Evolutionary conservation across 2,888 invertebrate species (phyloP).

Genomic region (Pristionchus entomophagus): DNA sequence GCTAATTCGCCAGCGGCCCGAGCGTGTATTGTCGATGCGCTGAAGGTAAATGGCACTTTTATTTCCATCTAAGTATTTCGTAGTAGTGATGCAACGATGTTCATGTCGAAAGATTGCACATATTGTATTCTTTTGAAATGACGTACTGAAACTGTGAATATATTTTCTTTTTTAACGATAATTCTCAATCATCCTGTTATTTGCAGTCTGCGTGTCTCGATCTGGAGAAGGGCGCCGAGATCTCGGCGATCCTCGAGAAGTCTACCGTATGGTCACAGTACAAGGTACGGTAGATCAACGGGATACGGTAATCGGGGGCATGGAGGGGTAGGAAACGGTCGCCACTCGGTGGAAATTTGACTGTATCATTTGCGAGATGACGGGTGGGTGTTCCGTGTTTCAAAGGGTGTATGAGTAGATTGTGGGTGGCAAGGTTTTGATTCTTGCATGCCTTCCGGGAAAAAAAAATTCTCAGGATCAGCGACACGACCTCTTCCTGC

Average conservation of each 20-base stretch:
- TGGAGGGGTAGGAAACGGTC: not conserved
- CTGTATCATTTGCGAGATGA: too few relatives aligned
- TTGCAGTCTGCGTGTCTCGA: conserved; percentile 61
- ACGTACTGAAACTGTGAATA: too few relatives aligned
- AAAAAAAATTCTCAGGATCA: too few relatives aligned
- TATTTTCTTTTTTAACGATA: too few relatives aligned
- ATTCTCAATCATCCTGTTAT: too few relatives aligned
- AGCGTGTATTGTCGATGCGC: not conserved
- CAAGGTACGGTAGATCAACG: conserved; percentile 78
- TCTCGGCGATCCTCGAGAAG: conserved; percentile 81
- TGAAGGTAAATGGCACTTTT: not conserved
- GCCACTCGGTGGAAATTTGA: conserved; percentile 76
- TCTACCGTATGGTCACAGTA: conserved; percentile 89
- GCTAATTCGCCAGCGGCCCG: not conserved
- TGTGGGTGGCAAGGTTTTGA: too few relatives aligned
- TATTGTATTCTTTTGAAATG: too few relatives aligned
- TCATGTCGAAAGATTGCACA: too few relatives aligned
- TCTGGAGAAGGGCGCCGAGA: conserved; percentile 67
- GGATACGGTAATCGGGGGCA: not conserved
- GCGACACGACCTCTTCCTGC: conserved; percentile 87
- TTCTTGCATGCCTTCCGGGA: too few relatives aligned
- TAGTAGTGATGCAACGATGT: too few relatives aligned
- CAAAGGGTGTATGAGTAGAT: too few relatives aligned
- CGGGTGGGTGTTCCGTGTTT: too few relatives aligned
- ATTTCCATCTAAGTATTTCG: not conserved